These are phyloP conservation scores for Spinus olivaceus DNA, from an alignment of 2,797 vertebrate species.

Conservation along the genomic window DNA sequence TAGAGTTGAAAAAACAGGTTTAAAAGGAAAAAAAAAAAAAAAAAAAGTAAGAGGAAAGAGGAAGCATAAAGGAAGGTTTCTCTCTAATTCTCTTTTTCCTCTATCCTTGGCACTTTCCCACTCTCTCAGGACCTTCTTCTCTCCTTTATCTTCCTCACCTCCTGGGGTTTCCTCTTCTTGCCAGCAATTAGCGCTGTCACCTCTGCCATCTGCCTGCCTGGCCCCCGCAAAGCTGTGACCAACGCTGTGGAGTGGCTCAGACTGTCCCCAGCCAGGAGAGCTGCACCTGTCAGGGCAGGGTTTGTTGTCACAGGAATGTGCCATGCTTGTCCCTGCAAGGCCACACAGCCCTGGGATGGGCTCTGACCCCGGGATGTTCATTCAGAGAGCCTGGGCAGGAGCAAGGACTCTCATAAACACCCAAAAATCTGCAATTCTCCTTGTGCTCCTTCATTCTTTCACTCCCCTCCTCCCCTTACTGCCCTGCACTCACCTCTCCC, in stretches of 20 bases:
- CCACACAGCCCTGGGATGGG: not conserved
- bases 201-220: not conserved
- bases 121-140: not conserved
- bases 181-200: not conserved
- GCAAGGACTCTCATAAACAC: not conserved
- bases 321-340: not conserved
- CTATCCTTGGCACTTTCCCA: not conserved
- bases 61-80: not conserved
- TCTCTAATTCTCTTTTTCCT: not conserved
- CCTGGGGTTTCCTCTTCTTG: not conserved
- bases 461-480: not conserved
- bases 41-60: not conserved
- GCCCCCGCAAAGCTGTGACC: not conserved
- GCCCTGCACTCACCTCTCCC: not conserved
- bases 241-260: accelerated
- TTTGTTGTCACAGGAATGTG: not conserved
- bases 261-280: not conserved
- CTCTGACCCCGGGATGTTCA: accelerated
- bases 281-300: accelerated
- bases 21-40: accelerated
- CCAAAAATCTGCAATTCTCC: not conserved
- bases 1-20: not conserved
- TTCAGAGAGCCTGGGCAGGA: not conserved
- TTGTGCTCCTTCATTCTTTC: not conserved
- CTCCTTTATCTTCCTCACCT: not conserved